Evolutionary conservation across 2,113 vertebrate genomes (phyloP).

Genomic region (Limanda limanda): DNA sequence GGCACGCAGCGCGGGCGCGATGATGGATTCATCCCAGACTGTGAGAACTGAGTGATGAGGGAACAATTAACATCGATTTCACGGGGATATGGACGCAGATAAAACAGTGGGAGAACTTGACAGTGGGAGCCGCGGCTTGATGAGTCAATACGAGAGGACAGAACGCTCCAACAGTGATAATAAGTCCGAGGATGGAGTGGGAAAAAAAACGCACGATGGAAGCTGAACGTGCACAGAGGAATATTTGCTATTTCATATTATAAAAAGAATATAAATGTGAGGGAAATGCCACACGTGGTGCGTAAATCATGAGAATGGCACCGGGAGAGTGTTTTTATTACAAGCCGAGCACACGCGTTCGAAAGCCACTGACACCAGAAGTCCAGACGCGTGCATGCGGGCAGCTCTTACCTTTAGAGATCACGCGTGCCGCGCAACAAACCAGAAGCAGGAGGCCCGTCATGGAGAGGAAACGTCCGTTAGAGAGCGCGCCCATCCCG

Average conservation of each 20-base stretch:
- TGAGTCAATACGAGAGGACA: constrained; percentile 21
- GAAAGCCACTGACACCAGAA: background rate
- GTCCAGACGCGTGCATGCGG: background rate
- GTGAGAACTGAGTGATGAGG: background rate
- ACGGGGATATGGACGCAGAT: background rate
- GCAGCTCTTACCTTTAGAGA: constrained; percentile 78
- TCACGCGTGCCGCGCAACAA: constrained; percentile 45
- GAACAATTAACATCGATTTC: constrained; percentile 18
- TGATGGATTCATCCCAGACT: constrained; percentile 44
- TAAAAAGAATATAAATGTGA: background rate
- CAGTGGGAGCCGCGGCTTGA: constrained; percentile 10
- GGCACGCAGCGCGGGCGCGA: background rate
- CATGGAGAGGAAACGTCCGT: constrained; percentile 65
- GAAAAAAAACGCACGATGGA: background rate
- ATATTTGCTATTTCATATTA: background rate
- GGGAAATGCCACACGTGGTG: background rate
- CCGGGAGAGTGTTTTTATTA: background rate
- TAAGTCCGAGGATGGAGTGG: constrained; percentile 13
- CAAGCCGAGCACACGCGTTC: background rate
- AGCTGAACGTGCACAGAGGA: background rate
- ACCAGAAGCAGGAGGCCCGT: constrained; percentile 71
- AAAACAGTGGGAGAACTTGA: constrained; percentile 36
- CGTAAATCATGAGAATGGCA: constrained; percentile 20
- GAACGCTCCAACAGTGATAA: constrained; percentile 1
- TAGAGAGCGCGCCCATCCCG: constrained; percentile 68